Evolutionary conservation across 2,888 invertebrate genomes (phyloP).

Genomic region (Halocaridina rubra): DNA sequence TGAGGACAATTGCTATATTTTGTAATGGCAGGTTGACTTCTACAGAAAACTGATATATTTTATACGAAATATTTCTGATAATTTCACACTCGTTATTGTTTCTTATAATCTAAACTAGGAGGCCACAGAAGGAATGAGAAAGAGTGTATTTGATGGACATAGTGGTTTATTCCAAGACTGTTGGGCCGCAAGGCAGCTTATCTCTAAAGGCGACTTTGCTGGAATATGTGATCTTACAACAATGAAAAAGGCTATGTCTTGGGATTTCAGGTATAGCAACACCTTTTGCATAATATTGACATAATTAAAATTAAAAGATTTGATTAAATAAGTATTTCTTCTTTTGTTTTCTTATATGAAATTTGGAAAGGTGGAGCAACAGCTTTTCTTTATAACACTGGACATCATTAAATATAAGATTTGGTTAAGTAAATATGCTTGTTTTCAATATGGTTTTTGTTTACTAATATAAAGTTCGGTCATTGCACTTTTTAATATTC

Average conservation of each 20-base stretch:
- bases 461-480: background rate
- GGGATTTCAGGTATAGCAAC: slow-evolving; percentile 47
- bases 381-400: too few species aligned
- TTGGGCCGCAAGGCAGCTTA: slow-evolving; percentile 23
- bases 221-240: slow-evolving; percentile 48
- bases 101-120: background rate
- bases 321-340: too few species aligned
- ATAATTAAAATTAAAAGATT: background rate
- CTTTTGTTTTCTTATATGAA: background rate
- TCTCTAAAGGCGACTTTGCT: slow-evolving; percentile 34
- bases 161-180: slow-evolving; percentile 41
- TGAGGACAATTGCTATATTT: too few species aligned
- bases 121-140: slow-evolving; percentile 26
- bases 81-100: background rate
- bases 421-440: too few species aligned
- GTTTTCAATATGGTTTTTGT: background rate
- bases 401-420: too few species aligned
- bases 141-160: slow-evolving; percentile 7
- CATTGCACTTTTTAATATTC: background rate
- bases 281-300: background rate
- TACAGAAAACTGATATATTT: background rate
- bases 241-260: slow-evolving; percentile 55
- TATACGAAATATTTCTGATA: background rate
- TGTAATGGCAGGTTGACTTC: background rate
- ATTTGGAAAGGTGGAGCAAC: background rate